A percentile compares a stretch with the other conserved stretches of the same genome.
phyloP scores from a whole-genome alignment of 2,888 invertebrate genomes.

The Lasioglossum vierecki region DNA sequence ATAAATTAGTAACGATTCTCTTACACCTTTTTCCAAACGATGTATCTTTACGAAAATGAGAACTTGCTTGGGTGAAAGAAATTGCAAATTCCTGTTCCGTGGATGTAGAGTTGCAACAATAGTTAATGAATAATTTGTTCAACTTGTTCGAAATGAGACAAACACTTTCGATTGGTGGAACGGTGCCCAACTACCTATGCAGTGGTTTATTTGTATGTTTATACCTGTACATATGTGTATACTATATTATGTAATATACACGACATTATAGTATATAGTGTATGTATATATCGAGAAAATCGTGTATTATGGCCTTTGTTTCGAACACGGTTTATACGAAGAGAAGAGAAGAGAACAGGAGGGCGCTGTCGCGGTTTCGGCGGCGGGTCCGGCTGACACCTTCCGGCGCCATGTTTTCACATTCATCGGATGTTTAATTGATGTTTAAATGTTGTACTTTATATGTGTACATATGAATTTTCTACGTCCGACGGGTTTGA shows the following conservation, averaged over 20 bases:
- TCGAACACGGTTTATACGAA: constrained; percentile 46
- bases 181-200: constrained; percentile 27
- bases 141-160: not conserved
- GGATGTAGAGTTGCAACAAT: not conserved
- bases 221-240: constrained; percentile 64
- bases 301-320: constrained; percentile 60
- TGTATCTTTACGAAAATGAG: too few species aligned
- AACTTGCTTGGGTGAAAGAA: too few species aligned
- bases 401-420: constrained; percentile 22
- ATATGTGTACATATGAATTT: constrained; percentile 51
- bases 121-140: not conserved
- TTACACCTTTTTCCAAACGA: not conserved
- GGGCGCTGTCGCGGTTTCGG: constrained; percentile 40
- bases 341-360: not conserved
- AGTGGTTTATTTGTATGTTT: constrained; percentile 59
- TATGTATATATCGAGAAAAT: constrained; percentile 48
- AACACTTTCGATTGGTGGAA: constrained; percentile 9
- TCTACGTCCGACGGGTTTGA: constrained; percentile 44
- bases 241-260: constrained; percentile 64
- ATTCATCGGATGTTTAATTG: constrained; percentile 40
- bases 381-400: constrained; percentile 18
- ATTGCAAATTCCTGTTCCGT: not conserved
- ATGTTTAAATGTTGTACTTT: constrained; percentile 56
- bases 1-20: not conserved
- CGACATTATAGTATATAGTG: constrained; percentile 64